phyloP scores from a whole-genome alignment of 2,113 vertebrate genomes.

The Zosterops borbonicus region DNA sequence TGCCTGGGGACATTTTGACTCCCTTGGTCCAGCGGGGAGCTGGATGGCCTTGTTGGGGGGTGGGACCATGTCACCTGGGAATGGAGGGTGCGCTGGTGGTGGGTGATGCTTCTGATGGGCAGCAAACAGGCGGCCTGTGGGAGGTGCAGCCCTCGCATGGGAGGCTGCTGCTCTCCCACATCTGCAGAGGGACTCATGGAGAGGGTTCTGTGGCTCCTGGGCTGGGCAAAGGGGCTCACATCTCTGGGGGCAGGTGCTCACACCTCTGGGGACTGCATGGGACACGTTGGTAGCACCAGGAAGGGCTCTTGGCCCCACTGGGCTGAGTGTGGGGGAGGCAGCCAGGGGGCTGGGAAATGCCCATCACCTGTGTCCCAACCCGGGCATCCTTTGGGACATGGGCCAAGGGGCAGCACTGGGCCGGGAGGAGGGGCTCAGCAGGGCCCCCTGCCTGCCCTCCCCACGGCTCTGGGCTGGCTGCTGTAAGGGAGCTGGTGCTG shows the following conservation, averaged over 20 bases:
- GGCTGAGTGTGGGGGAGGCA: rapidly evolving
- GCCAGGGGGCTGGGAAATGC: not conserved
- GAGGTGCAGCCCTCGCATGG: rapidly evolving
- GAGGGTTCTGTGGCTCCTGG: not conserved
- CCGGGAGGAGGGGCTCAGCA: rapidly evolving
- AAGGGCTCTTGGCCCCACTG: not conserved
- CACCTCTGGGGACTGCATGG: not conserved
- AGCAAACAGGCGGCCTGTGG: not conserved
- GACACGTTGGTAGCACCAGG: rapidly evolving
- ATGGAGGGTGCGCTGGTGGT: not conserved
- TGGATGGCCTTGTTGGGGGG: not conserved
- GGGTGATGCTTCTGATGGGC: not conserved
- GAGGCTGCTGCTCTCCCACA: not conserved
- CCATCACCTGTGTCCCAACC: rapidly evolving
- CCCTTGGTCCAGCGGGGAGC: rapidly evolving
- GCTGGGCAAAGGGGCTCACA: not conserved
- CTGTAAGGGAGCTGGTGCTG: not conserved
- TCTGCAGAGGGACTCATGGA: not conserved
- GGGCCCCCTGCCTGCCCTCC: not conserved
- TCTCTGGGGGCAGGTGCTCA: not conserved
- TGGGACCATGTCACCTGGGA: rapidly evolving
- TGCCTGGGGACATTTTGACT: rapidly evolving
- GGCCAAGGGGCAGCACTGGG: not conserved
- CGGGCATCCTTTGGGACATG: not conserved
- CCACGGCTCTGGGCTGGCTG: not conserved